These are phyloP conservation scores for Oceanodroma leucorhoa DNA, from an alignment of 2,797 vertebrate genomes.

Conservation along the genomic window DNA sequence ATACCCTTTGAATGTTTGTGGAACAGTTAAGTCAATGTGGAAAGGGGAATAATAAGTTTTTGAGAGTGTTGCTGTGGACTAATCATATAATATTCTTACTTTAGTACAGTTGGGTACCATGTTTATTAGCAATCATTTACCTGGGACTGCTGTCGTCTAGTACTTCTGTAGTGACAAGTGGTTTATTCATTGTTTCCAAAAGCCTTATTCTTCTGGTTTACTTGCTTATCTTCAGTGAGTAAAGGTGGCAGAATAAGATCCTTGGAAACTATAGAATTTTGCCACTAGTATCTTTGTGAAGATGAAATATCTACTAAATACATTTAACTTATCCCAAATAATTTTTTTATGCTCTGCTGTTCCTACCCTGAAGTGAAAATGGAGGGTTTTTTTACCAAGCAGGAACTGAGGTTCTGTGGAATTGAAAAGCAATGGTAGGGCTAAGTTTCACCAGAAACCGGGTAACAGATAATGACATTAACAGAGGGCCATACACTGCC, in stretches of 20 bases:
- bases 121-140: background rate
- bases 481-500: background rate
- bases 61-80: background rate
- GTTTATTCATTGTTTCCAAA: background rate
- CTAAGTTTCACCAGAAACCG: background rate
- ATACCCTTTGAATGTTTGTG: background rate
- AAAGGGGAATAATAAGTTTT: background rate
- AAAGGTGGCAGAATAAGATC: background rate
- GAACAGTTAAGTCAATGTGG: background rate
- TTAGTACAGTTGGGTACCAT: background rate
- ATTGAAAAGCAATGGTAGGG: background rate
- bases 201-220: background rate
- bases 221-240: background rate
- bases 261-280: background rate
- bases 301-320: background rate
- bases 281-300: background rate
- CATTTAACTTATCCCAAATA: background rate
- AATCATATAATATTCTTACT: background rate
- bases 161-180: background rate
- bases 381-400: fast-evolving
- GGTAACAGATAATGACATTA: background rate
- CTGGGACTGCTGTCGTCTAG: background rate
- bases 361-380: background rate
- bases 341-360: background rate
- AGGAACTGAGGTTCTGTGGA: background rate